Conservation (phyloP, 2,113 vertebrate genomes). For the Conger conger region DNA sequence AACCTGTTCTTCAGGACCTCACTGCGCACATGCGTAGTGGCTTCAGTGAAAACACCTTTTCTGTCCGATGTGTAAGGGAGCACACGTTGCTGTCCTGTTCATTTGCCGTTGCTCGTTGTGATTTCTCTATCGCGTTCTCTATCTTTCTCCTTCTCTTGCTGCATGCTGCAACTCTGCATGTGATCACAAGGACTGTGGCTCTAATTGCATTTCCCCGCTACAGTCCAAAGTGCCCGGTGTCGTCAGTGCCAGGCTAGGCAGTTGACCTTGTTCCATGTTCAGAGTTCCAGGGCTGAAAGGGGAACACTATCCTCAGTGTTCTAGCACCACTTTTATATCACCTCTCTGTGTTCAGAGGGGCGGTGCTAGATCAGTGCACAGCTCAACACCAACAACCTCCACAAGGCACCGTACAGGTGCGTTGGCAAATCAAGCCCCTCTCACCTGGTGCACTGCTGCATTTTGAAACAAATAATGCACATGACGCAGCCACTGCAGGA, state of each 20-base stretch:
- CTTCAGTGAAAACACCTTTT: not conserved
- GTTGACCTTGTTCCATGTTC: not conserved
- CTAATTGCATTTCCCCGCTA: not conserved
- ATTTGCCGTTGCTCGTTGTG: not conserved
- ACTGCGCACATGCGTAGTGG: not conserved
- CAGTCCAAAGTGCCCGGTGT: not conserved
- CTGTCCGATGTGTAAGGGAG: not conserved
- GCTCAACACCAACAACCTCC: not conserved
- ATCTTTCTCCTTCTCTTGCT: not conserved
- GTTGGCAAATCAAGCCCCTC: not conserved
- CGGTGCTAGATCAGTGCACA: not conserved
- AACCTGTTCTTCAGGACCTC: not conserved
- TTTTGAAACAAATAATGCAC: not conserved
- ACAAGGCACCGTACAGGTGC: not conserved
- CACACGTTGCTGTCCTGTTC: not conserved
- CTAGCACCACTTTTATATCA: not conserved
- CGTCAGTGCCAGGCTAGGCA: not conserved
- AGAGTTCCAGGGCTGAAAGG: not conserved
- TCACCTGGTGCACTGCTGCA: not conserved
- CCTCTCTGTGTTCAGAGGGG: not conserved
- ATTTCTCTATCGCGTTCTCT: not conserved
- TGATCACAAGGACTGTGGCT: not conserved
- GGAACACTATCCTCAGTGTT: not conserved
- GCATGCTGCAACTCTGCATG: not conserved
- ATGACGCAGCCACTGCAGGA: not conserved